Conservation (phyloP, 2,797 vertebrate species). For the Ispidina lecontei region DNA sequence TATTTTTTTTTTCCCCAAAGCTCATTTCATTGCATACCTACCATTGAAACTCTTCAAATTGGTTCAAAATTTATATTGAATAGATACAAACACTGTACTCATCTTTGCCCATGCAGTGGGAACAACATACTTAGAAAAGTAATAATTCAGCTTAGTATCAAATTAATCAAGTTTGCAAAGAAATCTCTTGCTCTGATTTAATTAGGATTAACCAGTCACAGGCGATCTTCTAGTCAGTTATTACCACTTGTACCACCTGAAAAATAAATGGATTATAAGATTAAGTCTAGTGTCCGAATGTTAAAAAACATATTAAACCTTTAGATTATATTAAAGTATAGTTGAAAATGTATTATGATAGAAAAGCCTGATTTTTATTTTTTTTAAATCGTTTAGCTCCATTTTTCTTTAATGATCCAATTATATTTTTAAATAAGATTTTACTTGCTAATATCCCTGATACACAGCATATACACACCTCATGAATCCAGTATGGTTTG, state of each 20-base stretch:
- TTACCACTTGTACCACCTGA: neutral
- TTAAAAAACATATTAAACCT: neutral
- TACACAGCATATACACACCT: neutral
- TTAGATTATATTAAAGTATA: neutral
- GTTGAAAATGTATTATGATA: neutral
- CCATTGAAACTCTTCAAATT: neutral
- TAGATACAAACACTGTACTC: neutral
- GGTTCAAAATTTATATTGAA: neutral
- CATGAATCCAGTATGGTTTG: neutral
- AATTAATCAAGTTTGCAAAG: neutral
- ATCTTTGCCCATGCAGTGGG: neutral
- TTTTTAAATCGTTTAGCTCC: neutral
- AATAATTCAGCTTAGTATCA: neutral
- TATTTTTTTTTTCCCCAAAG: accelerated
- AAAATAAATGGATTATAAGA: slow-evolving; percentile 44
- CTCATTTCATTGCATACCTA: neutral
- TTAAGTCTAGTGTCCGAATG: neutral
- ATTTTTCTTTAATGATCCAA: neutral
- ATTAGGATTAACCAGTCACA: slow-evolving; percentile 48
- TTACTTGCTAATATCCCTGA: neutral
- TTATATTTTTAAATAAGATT: neutral
- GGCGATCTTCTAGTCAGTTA: slow-evolving; percentile 9
- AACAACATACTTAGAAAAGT: neutral
- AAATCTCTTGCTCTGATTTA: slow-evolving; percentile 21
- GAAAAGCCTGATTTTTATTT: neutral